Evolutionary conservation across 2,888 invertebrate genomes (phyloP), one percentile per base, ranked within the genome.

Genomic region (Lordiphosa fenestrarum): DNA sequence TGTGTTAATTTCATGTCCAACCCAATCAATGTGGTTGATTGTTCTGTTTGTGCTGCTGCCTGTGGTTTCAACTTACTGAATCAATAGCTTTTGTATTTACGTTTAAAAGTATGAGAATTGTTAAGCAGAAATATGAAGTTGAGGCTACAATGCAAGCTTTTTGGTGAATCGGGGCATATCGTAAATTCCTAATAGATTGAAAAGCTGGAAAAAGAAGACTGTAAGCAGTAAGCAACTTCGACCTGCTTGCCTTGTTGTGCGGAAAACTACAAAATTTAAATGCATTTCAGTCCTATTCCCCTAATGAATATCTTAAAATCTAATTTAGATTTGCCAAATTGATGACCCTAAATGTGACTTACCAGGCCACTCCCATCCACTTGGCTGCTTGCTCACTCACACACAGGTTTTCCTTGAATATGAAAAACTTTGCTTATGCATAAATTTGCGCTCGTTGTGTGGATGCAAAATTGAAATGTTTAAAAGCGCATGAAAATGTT

Each of bases 401-500:
- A 39, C 47, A 12, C 10, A 48, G 37, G 44, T 30, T 30, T 54
- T 50, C 37, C 63, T 46, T 35, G 50, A 60, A 50, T 54, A 60
- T 52, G 52, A 58, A 69, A 78, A 77, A 83, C 73, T 77, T 77
- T 71, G 51, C 77, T 73, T 76, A 76, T 83, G 77, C 81, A 83
- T 83, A 77, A 76, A 77, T 77, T 77, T 80, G 60, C 66, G 33
- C 64, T 52, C 47, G 46, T 53, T 54, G 39, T 53, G 61, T 50
- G 59, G 49, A 50, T 30, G 54, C 44, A 48, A 76, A 77, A 83
- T 75, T 83, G 81, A 83, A 83, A 83, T 80, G 85, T 73, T 80
- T 80, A 80, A 80, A 84, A 80, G 80, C 71, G 85, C 85, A 84
- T 80, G 65, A 80, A 80, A 84, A 80, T 80, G 76, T 84, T 82